Conservation (phyloP, 2,797 vertebrate genomes). For the Vultur gryphus region DNA sequence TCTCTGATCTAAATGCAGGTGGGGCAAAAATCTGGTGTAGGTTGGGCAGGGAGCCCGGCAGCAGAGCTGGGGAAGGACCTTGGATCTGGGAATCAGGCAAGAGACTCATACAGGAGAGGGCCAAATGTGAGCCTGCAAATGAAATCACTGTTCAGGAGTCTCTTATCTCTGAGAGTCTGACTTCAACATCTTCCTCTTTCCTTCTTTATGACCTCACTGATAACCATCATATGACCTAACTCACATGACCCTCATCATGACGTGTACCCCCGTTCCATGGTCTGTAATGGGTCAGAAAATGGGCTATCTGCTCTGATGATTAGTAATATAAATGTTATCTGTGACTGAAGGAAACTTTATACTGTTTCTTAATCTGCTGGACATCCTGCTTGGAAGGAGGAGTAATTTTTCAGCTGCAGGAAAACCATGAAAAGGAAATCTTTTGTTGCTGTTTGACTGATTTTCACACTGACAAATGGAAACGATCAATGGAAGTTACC, state of each 20-base stretch:
- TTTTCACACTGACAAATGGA: background rate
- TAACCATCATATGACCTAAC: background rate
- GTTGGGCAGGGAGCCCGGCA: background rate
- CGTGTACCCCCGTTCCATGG: fast-evolving
- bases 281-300: background rate
- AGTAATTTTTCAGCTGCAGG: conserved; percentile 17
- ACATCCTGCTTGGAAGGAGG: conserved; percentile 6
- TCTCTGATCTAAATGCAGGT: background rate
- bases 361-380: background rate
- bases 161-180: background rate
- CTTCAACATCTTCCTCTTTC: background rate
- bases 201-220: background rate
- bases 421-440: conserved; percentile 7
- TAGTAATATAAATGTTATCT: background rate
- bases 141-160: background rate
- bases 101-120: background rate
- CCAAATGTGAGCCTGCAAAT: background rate
- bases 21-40: background rate
- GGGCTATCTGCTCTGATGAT: background rate
- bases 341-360: background rate
- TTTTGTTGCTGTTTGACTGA: conserved; percentile 10
- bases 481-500: background rate
- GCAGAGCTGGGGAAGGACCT: background rate
- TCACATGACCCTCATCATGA: background rate
- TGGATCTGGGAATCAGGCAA: background rate